Evolutionary conservation across 2,888 invertebrate species (phyloP).

Genomic region (Sthenelais limicola): DNA sequence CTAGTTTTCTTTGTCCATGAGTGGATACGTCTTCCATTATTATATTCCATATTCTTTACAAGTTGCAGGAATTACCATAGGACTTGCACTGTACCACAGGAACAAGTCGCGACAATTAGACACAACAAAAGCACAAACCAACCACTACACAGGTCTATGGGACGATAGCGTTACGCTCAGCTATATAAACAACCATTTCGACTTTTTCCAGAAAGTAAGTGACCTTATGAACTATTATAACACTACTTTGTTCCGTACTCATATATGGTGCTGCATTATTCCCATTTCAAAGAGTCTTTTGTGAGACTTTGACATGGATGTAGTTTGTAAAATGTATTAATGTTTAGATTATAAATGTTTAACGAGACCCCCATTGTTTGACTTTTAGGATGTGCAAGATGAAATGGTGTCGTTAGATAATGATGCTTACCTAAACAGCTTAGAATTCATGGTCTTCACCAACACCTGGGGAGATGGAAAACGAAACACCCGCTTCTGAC

Average conservation of each 20-base stretch:
- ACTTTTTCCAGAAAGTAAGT: constrained; percentile 41
- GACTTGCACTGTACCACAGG: constrained; percentile 18
- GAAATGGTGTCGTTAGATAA: constrained; percentile 96
- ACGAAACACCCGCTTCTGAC: constrained; percentile 87
- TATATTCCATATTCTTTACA: too few species aligned
- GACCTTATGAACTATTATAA: background rate
- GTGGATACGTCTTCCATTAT: too few species aligned
- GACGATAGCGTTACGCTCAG: constrained; percentile 54
- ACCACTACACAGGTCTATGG: constrained; percentile 46
- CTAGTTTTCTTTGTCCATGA: too few species aligned
- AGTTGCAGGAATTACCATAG: constrained; percentile 9
- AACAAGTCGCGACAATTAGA: constrained; percentile 24
- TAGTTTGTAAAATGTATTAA: background rate
- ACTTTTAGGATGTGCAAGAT: constrained; percentile 88
- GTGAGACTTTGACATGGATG: background rate
- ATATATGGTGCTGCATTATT: background rate
- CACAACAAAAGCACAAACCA: constrained; percentile 24
- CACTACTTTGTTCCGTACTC: background rate
- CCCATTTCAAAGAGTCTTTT: background rate
- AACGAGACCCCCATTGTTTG: constrained; percentile 41
- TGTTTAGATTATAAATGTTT: background rate
- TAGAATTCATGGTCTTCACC: constrained; percentile 91
- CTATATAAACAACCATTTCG: constrained; percentile 54
- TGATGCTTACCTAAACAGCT: constrained; percentile 92
- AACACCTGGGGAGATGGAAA: constrained; percentile 90